phyloP scores from a whole-genome alignment of 2,888 invertebrate species.

The Macrophya annulata region DNA sequence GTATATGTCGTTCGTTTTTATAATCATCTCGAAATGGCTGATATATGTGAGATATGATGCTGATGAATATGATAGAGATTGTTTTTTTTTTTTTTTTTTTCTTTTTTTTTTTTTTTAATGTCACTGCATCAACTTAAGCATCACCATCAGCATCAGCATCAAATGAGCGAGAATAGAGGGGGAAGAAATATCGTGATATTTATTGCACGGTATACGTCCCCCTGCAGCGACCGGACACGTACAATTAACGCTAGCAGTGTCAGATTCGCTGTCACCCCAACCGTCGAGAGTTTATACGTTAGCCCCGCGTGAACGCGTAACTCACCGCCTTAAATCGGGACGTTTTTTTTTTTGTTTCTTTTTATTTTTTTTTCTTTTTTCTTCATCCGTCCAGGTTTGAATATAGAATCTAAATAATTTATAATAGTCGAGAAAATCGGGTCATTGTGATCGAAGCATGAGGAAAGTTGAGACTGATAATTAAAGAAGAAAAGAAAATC shows the following conservation, averaged over 20 bases:
- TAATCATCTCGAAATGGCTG: neutral
- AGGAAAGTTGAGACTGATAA: neutral
- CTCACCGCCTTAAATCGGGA: neutral
- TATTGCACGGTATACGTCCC: slow-evolving; percentile 76
- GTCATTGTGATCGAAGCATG: neutral
- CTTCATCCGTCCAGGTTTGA: neutral
- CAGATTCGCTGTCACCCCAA: slow-evolving; percentile 57
- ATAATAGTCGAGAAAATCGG: neutral
- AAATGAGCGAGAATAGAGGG: slow-evolving; percentile 63
- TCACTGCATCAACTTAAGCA: slow-evolving; percentile 64
- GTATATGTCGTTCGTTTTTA: slow-evolving; percentile 76
- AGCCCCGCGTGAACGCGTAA: slow-evolving; percentile 13
- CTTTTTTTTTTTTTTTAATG: no score
- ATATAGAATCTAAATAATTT: neutral
- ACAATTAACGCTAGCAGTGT: slow-evolving; percentile 76
- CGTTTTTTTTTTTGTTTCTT: no score
- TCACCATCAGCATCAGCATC: slow-evolving; percentile 58
- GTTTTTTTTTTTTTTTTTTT: no score
- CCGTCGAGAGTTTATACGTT: slow-evolving; percentile 4
- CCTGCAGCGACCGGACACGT: slow-evolving; percentile 77
- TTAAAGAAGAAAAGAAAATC: neutral
- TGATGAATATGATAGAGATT: slow-evolving; percentile 75
- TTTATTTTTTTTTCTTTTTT: no score
- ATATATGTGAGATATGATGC: slow-evolving; percentile 78
- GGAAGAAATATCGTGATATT: slow-evolving; percentile 72